These are phyloP conservation scores for Pholis gunnellus DNA, from an alignment of 2,113 vertebrate genomes.

Conservation along the genomic window DNA sequence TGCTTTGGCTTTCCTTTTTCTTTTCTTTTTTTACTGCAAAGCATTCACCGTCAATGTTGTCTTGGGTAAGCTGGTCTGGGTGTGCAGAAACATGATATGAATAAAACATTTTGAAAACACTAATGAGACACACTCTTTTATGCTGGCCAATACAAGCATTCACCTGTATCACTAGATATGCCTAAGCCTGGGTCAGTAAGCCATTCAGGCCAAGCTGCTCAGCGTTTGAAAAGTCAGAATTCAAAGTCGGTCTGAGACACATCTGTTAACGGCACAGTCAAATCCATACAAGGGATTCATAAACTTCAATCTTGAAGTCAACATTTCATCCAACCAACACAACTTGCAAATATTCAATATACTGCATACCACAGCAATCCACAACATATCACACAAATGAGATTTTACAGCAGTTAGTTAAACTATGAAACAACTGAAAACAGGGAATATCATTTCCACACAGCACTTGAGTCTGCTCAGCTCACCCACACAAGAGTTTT, in stretches of 20 bases:
- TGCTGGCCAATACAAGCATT: not conserved
- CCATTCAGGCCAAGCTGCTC: not conserved
- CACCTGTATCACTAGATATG: not conserved
- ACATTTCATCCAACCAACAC: not conserved
- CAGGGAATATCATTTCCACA: not conserved
- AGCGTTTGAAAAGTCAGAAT: not conserved
- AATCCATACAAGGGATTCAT: not conserved
- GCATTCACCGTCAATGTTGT: not conserved
- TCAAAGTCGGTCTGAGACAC: not conserved
- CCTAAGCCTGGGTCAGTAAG: not conserved
- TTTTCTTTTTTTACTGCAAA: not conserved
- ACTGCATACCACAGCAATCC: not conserved
- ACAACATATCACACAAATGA: not conserved
- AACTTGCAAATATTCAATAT: not conserved
- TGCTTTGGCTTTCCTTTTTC: not conserved
- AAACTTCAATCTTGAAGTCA: not conserved
- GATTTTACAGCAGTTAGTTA: not conserved
- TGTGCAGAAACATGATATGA: not conserved
- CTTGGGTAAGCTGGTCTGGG: not conserved
- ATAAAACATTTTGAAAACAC: conserved; percentile 7
- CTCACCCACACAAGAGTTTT: not conserved
- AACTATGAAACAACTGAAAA: not conserved
- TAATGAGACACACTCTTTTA: not conserved
- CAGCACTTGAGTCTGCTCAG: not conserved
- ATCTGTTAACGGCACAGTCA: conserved; percentile 20